Base-by-base conservation (phyloP, 2,888 invertebrate genomes). In the Leucania comma region DNA sequence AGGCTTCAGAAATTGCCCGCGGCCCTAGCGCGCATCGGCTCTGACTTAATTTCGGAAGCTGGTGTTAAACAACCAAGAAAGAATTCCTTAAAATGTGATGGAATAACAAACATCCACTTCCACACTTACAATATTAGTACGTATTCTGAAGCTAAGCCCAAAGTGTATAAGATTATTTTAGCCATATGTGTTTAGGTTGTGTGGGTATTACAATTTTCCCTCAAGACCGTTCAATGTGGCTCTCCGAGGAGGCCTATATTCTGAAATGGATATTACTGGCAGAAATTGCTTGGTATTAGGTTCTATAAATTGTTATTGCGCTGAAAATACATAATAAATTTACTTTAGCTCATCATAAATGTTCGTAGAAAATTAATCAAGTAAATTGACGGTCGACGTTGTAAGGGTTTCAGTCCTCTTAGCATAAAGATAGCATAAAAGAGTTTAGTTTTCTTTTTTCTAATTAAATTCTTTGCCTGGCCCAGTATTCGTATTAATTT, bases 261-360 rank as follows among this genome's bases (percentile, higher is more conserved):
- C 50, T 20, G 59, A 81, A 71, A 81, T 81, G 66, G 71, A 57
- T 69, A 78, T 66, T 68, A 38, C 60, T 54, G 10, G n/a, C 29
- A 66, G n/a, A 65, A 62, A 81, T 78, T 38, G 54, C 32, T 56
- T 35, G 48, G 54, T 58, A 64, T 61, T 64, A 48, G 35, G 26
- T 76, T 50, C 42, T 42, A 53, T 29, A 65, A 80, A 80, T 68
- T 64, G 46, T 50, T 80, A 77, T 60, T 60, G 17, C 53, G 50
- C 57, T 29, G 75, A 66, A 29, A 58, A 75, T 42, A 42, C 17
- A 42, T 51, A 60, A 42, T 35, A n/a, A 62, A 64, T 35, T 50
- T 35, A 26, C 26, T 54, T 24, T 4, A 32, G 35, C 22, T 35
- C 26, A 32, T 54, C 26, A 22, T 48, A 26, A 77, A 22, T 42